Evolutionary conservation across 2,888 invertebrate genomes (phyloP), one percentile per base, ranked within the genome.

Genomic region (Hyppa rectilinea): DNA sequence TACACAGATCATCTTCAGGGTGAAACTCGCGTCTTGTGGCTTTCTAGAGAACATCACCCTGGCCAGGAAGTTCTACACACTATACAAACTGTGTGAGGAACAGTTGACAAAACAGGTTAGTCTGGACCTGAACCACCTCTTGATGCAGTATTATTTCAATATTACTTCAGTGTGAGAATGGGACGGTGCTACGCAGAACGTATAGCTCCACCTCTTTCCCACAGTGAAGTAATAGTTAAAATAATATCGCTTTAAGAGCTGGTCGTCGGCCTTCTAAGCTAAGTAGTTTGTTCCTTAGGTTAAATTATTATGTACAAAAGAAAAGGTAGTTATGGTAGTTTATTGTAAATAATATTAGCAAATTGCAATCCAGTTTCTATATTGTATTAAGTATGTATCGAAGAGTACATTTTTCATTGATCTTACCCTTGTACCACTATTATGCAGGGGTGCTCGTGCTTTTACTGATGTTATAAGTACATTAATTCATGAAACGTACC

Each of bases 101-200:
- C 99, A 99, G 92, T 96, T 99, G 14, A 99, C 99, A 0, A 99
- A 99, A 94, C 99, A 99, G 96, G 98, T 97, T n/a, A n/a, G n/a
- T n/a, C n/a, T n/a, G n/a, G n/a, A n/a, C n/a, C n/a, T n/a, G n/a
- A n/a, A n/a, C n/a, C n/a, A n/a, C n/a, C n/a, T n/a, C n/a, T n/a
- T n/a, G n/a, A n/a, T n/a, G n/a, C n/a, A n/a, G n/a, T n/a, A n/a
- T n/a, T n/a, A n/a, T n/a, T n/a, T n/a, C n/a, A n/a, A n/a, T n/a
- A n/a, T n/a, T n/a, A n/a, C n/a, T n/a, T n/a, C n/a, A n/a, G n/a
- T n/a, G n/a, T n/a, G n/a, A n/a, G n/a, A n/a, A n/a, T n/a, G n/a
- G n/a, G n/a, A n/a, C n/a, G n/a, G n/a, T n/a, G n/a, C n/a, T n/a
- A n/a, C n/a, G n/a, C n/a, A n/a, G n/a, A n/a, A n/a, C n/a, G n/a